A percentile compares a stretch with the other conserved stretches of the same genome.
phyloP scores from a whole-genome alignment of 2,797 vertebrate species.

The Chaetophractus vellerosus region DNA sequence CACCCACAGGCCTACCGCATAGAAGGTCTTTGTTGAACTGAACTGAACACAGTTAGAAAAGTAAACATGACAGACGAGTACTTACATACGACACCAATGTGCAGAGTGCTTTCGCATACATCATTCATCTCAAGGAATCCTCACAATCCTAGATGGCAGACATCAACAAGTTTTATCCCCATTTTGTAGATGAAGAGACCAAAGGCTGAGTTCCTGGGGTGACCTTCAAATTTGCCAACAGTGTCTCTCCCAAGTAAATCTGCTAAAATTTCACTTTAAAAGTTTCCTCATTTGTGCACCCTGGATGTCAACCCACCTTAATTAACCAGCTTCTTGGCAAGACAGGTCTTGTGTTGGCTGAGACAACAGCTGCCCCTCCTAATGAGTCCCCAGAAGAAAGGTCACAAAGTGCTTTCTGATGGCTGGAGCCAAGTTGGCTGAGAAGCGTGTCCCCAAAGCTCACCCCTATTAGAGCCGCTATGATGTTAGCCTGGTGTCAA shows the following conservation, averaged over 20 bases:
- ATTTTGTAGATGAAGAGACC: slow-evolving; percentile 30
- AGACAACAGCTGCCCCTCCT: slow-evolving; percentile 69
- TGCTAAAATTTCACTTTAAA: slow-evolving; percentile 56
- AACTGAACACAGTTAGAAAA: neutral
- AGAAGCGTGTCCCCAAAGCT: slow-evolving; percentile 25
- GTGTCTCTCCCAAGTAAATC: slow-evolving; percentile 40
- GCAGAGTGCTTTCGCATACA: neutral
- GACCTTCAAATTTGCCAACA: neutral
- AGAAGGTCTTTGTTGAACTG: neutral
- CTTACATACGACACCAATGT: neutral
- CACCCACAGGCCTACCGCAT: neutral
- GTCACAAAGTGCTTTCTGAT: slow-evolving; percentile 5
- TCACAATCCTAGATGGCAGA: neutral
- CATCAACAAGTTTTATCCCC: neutral
- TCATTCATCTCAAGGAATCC: neutral
- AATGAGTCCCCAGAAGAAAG: slow-evolving; percentile 74
- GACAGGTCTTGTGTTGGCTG: neutral
- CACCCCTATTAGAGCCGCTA: slow-evolving; percentile 28
- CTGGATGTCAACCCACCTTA: slow-evolving; percentile 54
- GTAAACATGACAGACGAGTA: neutral
- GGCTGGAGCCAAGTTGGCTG: neutral
- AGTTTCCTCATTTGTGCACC: slow-evolving; percentile 31
- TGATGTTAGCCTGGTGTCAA: slow-evolving; percentile 49
- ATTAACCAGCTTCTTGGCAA: slow-evolving; percentile 74
- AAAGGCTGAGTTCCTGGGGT: neutral